Evolutionary conservation across 2,797 vertebrate genomes (phyloP), one percentile per base, ranked within the genome.

Genomic region (Erethizon dorsatum): DNA sequence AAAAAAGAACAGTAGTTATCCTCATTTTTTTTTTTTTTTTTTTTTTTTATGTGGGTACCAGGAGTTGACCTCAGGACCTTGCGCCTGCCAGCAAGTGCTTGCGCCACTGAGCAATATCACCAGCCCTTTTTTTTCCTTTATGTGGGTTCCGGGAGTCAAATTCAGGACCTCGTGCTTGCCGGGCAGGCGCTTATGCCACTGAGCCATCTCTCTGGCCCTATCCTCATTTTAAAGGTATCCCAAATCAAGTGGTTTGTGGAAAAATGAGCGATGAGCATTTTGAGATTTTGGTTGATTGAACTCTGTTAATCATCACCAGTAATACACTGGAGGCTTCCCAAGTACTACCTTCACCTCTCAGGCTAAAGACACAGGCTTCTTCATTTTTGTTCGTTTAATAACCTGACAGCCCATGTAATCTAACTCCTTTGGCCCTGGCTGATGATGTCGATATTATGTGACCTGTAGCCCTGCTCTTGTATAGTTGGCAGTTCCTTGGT

Each of bases 241-340:
- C 54, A 90, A 83, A 59, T 83, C 87, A 75, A 86, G 22, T 52
- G 50, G 45, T 59, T 94, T 93, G 93, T 73, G 17, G 45, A 93
- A 92, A 45, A 91, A 82, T 57, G 69, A 52, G 45, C 31, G 82
- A 50, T 71, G 41, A 93, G 37, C 28, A 67, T 91, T 91, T 83
- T 75, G 37, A 83, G 85, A 86, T 87, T 75, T 90, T 56, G 69
- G 45, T 92, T 92, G 90, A 26, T 50, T 96, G 83, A 88, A 83
- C 24, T 84, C n/a, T 67, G 45, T 90, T 83, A 69, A 93, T 71
- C 18, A 57, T 78, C 14, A 57, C 45, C 47, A 88, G 0, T 79
- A 69, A 79, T 47, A 92, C 13, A 90, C n/a, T 75, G n/a, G 56
- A 88, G 78, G 57, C 61, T 90, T 83, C 80, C 65, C 5, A 71